These are phyloP conservation scores for Myotis lucifugus DNA, from an alignment of 2,113 vertebrate species.

Conservation along the genomic window DNA sequence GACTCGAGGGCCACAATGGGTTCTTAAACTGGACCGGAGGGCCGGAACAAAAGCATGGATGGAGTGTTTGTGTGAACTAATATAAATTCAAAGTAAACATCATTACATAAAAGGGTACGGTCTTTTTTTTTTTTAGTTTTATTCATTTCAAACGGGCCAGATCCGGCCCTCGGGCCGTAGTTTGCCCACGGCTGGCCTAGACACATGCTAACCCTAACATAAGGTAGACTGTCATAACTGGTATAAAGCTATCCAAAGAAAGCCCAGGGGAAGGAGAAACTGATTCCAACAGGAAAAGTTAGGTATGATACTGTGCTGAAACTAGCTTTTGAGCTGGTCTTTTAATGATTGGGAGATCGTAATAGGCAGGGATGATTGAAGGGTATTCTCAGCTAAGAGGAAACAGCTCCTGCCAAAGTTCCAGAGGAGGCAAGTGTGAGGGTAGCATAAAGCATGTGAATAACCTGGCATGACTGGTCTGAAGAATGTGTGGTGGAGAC, in stretches of 20 bases:
- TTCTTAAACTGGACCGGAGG: no score
- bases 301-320: not conserved
- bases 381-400: not conserved
- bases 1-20: no score
- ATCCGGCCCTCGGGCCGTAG: no score
- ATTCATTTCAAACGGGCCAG: no score
- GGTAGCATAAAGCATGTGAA: not conserved
- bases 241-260: not conserved
- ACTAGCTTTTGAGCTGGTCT: not conserved
- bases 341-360: not conserved
- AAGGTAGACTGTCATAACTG: not conserved
- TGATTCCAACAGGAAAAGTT: not conserved
- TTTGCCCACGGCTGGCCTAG: no score
- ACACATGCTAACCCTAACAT: not conserved
- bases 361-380: not conserved
- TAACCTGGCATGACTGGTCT: not conserved
- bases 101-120: no score
- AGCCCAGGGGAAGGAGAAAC: not conserved
- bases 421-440: not conserved
- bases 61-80: no score
- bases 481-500: not conserved
- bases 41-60: no score
- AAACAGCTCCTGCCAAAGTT: not conserved
- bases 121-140: no score
- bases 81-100: no score